phyloP scores from a whole-genome alignment of 2,797 vertebrate genomes.

The Anabacerthia variegaticeps region DNA sequence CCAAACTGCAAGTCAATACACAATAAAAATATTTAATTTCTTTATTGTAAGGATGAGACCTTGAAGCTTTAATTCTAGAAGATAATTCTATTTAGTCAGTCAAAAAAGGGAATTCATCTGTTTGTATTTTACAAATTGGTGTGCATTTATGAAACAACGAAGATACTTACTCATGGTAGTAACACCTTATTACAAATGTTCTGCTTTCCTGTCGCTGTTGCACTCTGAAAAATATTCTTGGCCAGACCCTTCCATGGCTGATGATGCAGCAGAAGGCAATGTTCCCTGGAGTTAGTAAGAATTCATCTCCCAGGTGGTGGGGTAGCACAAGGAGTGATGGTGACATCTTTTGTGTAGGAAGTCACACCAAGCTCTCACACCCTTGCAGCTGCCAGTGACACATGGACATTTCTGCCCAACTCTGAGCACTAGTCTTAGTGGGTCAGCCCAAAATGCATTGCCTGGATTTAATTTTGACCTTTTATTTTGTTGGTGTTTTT shows the following conservation, averaged over 20 bases:
- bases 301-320: background rate
- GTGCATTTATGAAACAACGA: background rate
- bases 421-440: background rate
- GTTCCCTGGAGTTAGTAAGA: background rate
- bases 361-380: background rate
- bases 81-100: background rate
- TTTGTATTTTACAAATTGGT: background rate
- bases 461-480: background rate
- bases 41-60: background rate
- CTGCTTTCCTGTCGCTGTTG: background rate
- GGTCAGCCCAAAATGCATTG: background rate
- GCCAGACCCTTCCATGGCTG: background rate
- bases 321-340: background rate
- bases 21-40: conserved; percentile 16
- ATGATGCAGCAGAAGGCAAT: conserved; percentile 34
- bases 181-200: background rate
- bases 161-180: background rate
- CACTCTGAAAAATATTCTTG: conserved; percentile 10
- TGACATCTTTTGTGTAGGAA: conserved; percentile 20
- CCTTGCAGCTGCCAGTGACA: background rate
- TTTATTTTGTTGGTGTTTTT: background rate
- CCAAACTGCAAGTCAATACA: background rate
- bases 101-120: background rate
- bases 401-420: background rate
- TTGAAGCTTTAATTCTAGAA: background rate